Percentiles rank a stretch among this genome's conserved stretches.
phyloP scores from a whole-genome alignment of 1,140 invertebrate species.

The Drosophila chauvacae region DNA sequence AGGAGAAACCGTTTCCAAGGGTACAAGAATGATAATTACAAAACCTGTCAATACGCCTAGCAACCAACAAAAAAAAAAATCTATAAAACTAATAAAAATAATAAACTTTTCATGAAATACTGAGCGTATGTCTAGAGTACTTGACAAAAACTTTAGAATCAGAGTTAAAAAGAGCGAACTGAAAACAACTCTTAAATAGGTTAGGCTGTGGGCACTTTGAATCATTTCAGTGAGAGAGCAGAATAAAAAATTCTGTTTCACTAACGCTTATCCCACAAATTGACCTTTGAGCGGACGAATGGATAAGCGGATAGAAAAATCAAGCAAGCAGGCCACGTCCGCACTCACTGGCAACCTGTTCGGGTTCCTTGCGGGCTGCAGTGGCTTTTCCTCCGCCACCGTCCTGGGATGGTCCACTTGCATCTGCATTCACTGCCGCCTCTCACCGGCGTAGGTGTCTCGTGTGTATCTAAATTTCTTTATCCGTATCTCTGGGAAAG shows the following conservation, averaged over 20 bases:
- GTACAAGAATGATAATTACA: not conserved
- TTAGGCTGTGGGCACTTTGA: not conserved
- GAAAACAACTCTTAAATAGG: too few relatives aligned
- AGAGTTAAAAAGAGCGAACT: too few relatives aligned
- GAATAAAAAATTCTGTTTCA: not conserved
- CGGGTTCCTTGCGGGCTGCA: constrained; percentile 6
- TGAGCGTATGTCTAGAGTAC: not conserved
- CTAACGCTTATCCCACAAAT: not conserved
- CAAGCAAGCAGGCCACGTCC: constrained; percentile 30
- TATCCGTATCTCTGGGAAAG: constrained; percentile 29
- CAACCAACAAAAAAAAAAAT: not conserved
- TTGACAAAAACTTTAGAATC: not conserved
- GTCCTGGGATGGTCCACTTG: constrained; percentile 14
- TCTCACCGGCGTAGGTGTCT: constrained; percentile 12
- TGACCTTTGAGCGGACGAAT: constrained; percentile 8
- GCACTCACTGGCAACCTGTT: constrained; percentile 51
- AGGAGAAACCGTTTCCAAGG: not conserved
- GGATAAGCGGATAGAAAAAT: constrained; percentile 1
- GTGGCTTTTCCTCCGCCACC: not conserved
- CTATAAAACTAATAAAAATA: too few relatives aligned
- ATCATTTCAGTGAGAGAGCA: not conserved
- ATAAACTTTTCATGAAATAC: not conserved
- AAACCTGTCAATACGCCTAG: not conserved
- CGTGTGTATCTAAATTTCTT: constrained; percentile 24
- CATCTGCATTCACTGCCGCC: not conserved